These are phyloP conservation scores for Numida meleagris DNA, from an alignment of 2,113 vertebrate genomes.

Conservation along the genomic window DNA sequence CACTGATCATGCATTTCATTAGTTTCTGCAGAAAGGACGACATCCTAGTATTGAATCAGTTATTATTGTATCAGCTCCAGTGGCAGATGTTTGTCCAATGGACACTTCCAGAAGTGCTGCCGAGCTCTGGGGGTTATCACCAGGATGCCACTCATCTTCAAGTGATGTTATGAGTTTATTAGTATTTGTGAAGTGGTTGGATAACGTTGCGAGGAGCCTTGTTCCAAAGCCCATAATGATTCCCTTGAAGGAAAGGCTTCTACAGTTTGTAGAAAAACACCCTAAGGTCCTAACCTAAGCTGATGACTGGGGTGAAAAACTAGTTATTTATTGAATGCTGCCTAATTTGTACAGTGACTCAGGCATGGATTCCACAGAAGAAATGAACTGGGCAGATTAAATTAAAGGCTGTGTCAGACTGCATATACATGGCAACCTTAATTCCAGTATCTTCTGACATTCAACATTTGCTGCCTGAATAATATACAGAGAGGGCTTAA, in stretches of 20 bases:
- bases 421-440: background rate
- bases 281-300: background rate
- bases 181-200: background rate
- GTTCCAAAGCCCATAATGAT: background rate
- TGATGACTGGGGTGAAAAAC: background rate
- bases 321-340: accelerated
- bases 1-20: background rate
- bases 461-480: background rate
- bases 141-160: background rate
- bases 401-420: background rate
- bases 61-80: background rate
- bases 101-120: background rate
- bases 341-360: background rate
- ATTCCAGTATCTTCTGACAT: background rate
- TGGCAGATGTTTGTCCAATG: background rate
- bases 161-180: background rate
- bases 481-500: background rate
- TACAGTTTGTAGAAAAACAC: background rate
- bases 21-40: background rate
- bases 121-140: background rate
- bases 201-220: background rate
- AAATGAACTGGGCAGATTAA: background rate
- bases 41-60: background rate
- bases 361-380: background rate
- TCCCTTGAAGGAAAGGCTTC: background rate